phyloP scores from a whole-genome alignment of 2,113 vertebrate species.

The Laticauda laticaudata region DNA sequence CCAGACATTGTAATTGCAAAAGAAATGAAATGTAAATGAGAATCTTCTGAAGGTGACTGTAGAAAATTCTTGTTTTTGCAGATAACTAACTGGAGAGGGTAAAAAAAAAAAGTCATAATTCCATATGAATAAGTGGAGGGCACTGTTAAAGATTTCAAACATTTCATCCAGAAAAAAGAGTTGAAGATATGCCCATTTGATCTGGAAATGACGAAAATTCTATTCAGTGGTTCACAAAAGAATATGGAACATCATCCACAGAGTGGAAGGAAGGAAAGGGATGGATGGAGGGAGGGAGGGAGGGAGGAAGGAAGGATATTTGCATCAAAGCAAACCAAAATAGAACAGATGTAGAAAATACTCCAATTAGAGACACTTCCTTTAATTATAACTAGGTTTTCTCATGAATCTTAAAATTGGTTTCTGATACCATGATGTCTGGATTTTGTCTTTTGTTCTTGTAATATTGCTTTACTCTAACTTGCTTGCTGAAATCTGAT shows the following conservation, averaged over 20 bases:
- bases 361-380: neutral
- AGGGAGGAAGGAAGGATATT: neutral
- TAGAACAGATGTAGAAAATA: neutral
- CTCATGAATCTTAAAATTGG: neutral
- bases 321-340: neutral
- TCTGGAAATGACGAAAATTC: neutral
- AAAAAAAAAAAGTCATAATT: neutral
- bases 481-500: neutral
- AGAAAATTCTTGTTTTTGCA: slow-evolving; percentile 1
- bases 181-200: neutral
- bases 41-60: slow-evolving; percentile 25
- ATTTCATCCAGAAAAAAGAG: neutral
- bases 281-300: neutral
- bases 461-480: neutral
- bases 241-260: neutral
- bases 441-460: neutral
- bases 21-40: slow-evolving; percentile 2
- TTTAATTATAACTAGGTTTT: neutral
- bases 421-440: neutral
- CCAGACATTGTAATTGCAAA: neutral
- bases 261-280: neutral
- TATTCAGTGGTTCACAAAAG: neutral
- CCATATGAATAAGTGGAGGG: neutral
- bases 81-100: neutral
- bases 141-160: neutral